Evolutionary conservation across 2,888 invertebrate genomes (phyloP).

Genomic region (Achlya flavicornis): DNA sequence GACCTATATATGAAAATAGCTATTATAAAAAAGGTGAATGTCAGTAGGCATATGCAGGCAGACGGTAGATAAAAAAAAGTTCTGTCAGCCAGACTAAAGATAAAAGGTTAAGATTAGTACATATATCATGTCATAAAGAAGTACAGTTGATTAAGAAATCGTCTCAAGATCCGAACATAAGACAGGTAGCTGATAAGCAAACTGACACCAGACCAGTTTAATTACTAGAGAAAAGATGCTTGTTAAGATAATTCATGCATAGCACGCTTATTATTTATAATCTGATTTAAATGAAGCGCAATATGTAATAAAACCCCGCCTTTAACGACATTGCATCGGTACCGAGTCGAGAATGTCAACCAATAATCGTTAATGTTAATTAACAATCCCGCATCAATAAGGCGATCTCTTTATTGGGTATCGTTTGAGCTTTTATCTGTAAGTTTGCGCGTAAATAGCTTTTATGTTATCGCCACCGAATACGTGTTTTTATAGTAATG

Average conservation of each 20-base stretch:
- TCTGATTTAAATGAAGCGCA: slow-evolving; percentile 4
- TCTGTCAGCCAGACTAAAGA: not conserved
- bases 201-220: slow-evolving; percentile 1
- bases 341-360: slow-evolving; percentile 22
- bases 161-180: not conserved
- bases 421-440: slow-evolving; percentile 15
- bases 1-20: too few relatives aligned
- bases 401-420: slow-evolving; percentile 14
- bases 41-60: too few relatives aligned
- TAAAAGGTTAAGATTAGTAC: not conserved
- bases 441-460: slow-evolving; percentile 3
- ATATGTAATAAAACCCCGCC: slow-evolving; percentile 26
- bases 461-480: not conserved
- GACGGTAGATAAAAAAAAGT: not conserved
- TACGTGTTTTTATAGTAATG: not conserved
- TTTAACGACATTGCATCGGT: slow-evolving; percentile 23
- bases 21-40: too few relatives aligned
- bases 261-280: not conserved
- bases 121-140: not conserved
- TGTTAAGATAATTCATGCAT: not conserved
- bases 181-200: not conserved
- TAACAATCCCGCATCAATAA: slow-evolving; percentile 15
- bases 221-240: not conserved
- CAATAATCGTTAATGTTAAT: slow-evolving; percentile 17
- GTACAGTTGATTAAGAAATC: not conserved